Conservation (phyloP, 2,888 invertebrate genomes). For the Bellardia pandia region DNA sequence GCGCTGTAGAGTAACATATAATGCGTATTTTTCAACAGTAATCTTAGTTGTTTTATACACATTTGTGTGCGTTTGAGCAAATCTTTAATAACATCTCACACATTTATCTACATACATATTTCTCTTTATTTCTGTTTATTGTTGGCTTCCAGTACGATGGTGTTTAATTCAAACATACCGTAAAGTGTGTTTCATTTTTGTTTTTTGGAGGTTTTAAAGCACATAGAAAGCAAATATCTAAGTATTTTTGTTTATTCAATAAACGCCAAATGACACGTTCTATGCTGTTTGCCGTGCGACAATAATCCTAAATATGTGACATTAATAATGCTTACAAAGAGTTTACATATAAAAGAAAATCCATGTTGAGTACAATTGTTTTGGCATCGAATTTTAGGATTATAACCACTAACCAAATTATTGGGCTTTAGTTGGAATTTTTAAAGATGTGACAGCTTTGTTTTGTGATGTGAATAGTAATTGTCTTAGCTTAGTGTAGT, state of each 20-base stretch:
- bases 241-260: slow-evolving; percentile 7
- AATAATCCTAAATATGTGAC: slow-evolving; percentile 7
- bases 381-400: not conserved
- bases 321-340: not conserved
- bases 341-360: not conserved
- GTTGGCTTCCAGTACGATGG: not conserved
- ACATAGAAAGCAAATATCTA: not conserved
- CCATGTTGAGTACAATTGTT: not conserved
- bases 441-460: not conserved
- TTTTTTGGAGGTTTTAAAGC: not conserved
- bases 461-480: not conserved
- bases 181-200: not conserved
- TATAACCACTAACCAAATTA: not conserved
- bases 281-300: not conserved
- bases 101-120: not conserved
- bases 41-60: not conserved
- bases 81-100: not conserved
- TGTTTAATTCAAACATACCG: not conserved
- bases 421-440: not conserved
- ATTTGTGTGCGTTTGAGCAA: not conserved
- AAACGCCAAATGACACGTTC: slow-evolving; percentile 20
- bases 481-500: not conserved
- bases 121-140: not conserved
- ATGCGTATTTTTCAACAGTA: not conserved
- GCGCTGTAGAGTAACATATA: not conserved